These are phyloP conservation scores for Physocephala rufipes DNA, from an alignment of 2,888 invertebrate genomes.

Conservation along the genomic window DNA sequence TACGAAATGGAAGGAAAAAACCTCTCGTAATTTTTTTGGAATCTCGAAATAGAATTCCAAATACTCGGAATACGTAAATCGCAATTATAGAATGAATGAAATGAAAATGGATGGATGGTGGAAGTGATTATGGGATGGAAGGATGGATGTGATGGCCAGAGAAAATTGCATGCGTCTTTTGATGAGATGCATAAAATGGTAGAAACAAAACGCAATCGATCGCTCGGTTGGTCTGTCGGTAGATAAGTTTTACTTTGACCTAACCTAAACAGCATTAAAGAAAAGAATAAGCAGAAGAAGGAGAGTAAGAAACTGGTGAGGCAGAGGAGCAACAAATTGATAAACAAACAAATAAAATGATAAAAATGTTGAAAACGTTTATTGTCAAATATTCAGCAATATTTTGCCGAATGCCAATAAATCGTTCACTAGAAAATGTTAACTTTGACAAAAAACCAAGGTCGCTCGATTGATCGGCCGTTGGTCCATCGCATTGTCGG, in stretches of 20 bases:
- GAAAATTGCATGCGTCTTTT: constrained; percentile 30
- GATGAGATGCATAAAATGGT: constrained; percentile 23
- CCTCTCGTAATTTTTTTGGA: constrained; percentile 32
- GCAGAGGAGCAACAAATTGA: not conserved
- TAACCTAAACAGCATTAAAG: no score
- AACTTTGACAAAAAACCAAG: constrained; percentile 51
- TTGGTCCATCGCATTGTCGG: constrained; percentile 6
- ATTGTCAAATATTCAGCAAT: constrained; percentile 24
- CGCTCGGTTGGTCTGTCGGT: not conserved
- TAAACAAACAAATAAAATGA: not conserved
- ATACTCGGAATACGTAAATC: constrained; percentile 13
- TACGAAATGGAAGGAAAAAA: constrained; percentile 8
- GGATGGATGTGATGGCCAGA: not conserved
- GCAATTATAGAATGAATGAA: constrained; percentile 27
- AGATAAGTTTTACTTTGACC: no score
- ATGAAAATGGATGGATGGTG: not conserved
- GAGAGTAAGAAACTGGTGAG: no score
- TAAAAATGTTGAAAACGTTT: constrained; percentile 21
- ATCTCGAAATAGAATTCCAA: constrained; percentile 20
- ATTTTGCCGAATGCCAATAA: constrained; percentile 39
- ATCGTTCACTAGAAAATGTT: constrained; percentile 47
- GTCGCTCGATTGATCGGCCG: constrained; percentile 36
- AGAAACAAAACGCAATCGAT: not conserved
- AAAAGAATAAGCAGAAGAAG: not conserved
- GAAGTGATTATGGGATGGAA: not conserved